Base-by-base conservation (phyloP, 1,140 invertebrate species). In the Capitella teleta region DNA sequence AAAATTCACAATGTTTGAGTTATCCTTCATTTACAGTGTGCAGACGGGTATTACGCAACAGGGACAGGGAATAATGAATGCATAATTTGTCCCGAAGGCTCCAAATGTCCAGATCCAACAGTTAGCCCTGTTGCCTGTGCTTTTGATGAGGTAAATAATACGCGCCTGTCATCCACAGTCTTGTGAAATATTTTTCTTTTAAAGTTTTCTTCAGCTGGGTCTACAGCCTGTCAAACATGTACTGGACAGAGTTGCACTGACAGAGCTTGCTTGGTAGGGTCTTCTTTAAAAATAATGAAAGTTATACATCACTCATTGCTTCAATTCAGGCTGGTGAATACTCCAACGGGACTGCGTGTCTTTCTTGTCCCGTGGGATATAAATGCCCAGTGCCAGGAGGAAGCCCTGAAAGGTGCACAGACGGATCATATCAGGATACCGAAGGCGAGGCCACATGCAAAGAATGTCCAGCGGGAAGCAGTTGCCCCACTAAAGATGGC, bases 1-100 rank as follows among this genome's bases (percentile, higher is more conserved):
- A 19, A 10, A n/a, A 21, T 10, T 18, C 12, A 18, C 21, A 40
- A 16, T 12, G 8, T 2, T 16, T 40, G 16, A 18, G n/a, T 40
- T 5, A 8, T 19, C 25, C 19, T 18, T 21, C n/a, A 40, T 40
- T 40, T 40, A 26, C 56, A 68, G 66, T 68, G 66, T 55, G 49
- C 66, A 19, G 41, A 47, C 42, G 66, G 66, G n/a, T 68, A 64
- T 44, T 67, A 67, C 50, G 50, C 55, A 0, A 52, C 51, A 14
- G 38, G 47, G 12, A 56, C 58, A 16, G 62, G 60, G 2, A 48
- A 25, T 8, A 42, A 47, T 3, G 47, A 38, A 5, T 68, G 66
- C 51, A 63, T 59, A 1, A 56, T 58, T 12, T 68, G 66, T 57
- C 60, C 64, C n/a, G 61, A 57, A 2, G 61, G 61, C 14, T 62